phyloP scores from a whole-genome alignment of 2,888 invertebrate genomes.

The Dusona sp. region DNA sequence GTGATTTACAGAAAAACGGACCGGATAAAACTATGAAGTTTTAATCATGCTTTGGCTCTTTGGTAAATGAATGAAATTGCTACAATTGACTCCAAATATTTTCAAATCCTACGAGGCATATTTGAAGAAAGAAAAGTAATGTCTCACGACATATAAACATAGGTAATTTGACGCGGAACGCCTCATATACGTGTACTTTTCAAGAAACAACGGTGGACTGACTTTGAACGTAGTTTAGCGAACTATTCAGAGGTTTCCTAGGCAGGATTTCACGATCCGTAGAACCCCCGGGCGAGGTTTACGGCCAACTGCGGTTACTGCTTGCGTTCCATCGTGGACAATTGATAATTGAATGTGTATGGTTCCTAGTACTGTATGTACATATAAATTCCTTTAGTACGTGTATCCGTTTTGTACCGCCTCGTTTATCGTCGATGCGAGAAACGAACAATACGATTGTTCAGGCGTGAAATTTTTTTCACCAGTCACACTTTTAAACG shows the following conservation, averaged over 20 bases:
- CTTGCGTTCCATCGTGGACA: slow-evolving; percentile 43
- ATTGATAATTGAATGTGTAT: slow-evolving; percentile 63
- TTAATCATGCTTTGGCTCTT: too few species aligned
- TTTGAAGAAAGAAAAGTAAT: background rate
- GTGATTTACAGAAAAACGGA: background rate
- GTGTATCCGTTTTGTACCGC: slow-evolving; percentile 41
- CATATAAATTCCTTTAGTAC: slow-evolving; percentile 18
- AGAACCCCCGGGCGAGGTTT: slow-evolving; percentile 49
- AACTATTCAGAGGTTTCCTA: slow-evolving; percentile 59
- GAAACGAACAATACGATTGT: slow-evolving; percentile 49
- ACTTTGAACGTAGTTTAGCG: slow-evolving; percentile 54
- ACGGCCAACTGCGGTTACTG: slow-evolving; percentile 52
- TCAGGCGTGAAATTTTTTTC: slow-evolving; percentile 36
- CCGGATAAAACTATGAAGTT: background rate
- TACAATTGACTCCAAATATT: too few species aligned
- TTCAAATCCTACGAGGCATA: background rate
- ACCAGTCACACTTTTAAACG: background rate
- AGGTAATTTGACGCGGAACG: background rate
- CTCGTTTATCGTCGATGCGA: slow-evolving; percentile 32
- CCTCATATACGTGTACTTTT: slow-evolving; percentile 32
- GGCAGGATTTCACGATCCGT: slow-evolving; percentile 48
- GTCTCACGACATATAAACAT: background rate
- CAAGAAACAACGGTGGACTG: slow-evolving; percentile 30
- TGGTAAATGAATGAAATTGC: too few species aligned
- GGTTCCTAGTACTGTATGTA: slow-evolving; percentile 9